Conservation (phyloP, 2,113 vertebrate genomes). For the Pycnonotus jocosus region DNA sequence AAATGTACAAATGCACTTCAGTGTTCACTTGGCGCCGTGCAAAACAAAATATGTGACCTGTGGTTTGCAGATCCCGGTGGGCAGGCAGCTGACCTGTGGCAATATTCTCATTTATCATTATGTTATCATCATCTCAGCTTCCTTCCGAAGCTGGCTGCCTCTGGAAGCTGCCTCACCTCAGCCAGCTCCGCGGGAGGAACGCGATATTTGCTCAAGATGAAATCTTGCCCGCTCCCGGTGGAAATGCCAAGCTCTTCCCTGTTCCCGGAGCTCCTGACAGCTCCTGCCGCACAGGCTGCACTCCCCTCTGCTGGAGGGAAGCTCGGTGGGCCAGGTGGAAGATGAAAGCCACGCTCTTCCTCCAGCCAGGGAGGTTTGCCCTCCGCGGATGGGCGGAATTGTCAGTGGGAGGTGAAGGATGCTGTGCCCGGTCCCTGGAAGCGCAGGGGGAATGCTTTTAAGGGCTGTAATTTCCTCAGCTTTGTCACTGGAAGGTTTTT, state of each 20-base stretch:
- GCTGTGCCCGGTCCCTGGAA: background rate
- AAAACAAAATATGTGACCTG: background rate
- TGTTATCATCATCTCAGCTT: background rate
- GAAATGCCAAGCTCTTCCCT: background rate
- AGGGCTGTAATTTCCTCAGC: background rate
- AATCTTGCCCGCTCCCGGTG: background rate
- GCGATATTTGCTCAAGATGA: background rate
- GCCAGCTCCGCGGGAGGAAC: background rate
- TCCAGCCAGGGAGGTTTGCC: background rate
- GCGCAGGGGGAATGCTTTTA: rapidly evolving
- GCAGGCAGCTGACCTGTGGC: background rate
- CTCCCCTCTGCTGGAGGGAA: constrained; percentile 54
- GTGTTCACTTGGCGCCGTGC: rapidly evolving
- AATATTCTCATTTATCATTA: background rate
- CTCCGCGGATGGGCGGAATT: rapidly evolving
- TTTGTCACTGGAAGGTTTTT: background rate
- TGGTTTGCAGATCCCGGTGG: background rate
- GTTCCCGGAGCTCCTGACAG: background rate
- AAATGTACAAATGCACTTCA: background rate
- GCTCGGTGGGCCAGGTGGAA: background rate
- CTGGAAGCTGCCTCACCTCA: background rate
- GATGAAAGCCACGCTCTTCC: background rate
- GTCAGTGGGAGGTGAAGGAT: background rate
- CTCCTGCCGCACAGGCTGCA: constrained; percentile 6
- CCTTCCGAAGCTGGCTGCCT: background rate